Conservation (phyloP, 2,113 vertebrate genomes). For the Sardina pilchardus region DNA sequence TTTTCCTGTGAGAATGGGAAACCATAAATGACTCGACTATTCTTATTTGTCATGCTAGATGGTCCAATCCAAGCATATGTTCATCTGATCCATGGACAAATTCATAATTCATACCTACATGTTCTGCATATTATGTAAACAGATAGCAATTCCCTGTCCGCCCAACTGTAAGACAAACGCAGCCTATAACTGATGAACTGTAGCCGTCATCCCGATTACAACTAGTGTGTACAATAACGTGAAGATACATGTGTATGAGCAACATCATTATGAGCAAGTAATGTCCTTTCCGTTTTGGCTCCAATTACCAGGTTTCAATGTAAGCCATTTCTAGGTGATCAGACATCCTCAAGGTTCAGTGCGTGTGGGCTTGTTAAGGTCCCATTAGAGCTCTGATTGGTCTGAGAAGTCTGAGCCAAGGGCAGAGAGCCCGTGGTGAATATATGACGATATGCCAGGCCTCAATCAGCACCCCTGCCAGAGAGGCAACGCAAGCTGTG, state of each 20-base stretch:
- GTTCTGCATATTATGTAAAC: neutral
- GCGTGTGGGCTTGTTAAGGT: slow-evolving; percentile 27
- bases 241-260: neutral
- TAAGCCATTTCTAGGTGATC: slow-evolving; percentile 26
- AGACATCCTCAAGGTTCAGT: neutral
- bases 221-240: neutral
- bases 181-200: neutral
- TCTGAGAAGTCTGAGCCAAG: slow-evolving; percentile 22
- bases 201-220: neutral
- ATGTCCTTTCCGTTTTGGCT: neutral
- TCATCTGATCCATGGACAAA: neutral
- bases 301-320: neutral
- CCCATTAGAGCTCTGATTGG: slow-evolving; percentile 36
- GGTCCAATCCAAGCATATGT: neutral
- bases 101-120: neutral
- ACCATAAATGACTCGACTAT: neutral
- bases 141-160: neutral
- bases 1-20: neutral
- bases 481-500: slow-evolving; percentile 23
- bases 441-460: neutral
- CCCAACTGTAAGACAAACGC: neutral
- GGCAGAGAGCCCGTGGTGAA: neutral
- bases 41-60: neutral
- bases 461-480: neutral
- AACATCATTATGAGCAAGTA: neutral